Evolutionary conservation across 2,113 vertebrate genomes (phyloP), one percentile per base, ranked within the genome.

Genomic region (Nothocercus nigrocapillus): DNA sequence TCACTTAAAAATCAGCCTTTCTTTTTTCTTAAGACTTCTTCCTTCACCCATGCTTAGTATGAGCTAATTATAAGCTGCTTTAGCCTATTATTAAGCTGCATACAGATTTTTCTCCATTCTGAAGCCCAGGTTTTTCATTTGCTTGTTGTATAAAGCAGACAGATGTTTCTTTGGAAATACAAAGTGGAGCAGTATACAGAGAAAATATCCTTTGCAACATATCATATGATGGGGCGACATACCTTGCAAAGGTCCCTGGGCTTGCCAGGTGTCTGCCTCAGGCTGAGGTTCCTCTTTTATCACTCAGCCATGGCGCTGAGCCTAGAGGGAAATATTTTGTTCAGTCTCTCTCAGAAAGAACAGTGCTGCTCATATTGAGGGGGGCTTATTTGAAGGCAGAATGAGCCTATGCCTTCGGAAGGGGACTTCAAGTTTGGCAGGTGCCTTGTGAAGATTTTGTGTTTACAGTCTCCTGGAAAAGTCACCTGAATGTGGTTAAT

Each of bases 1-100:
- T 88, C 1, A 0, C 74, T 92, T 87, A 84, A 82, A 88, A 94
- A 82, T 85, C 69, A 56, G 11, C 40, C 75, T 44, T 81, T 20
- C 47, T 58, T 72, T 53, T 68, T 38, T 45, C 70, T 72, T 54
- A n/a, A 67, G 38, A 22, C 59, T 76, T 85, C 34, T 87, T 63
- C 30, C 44, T 82, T 76, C 58, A 69, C 47, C 59, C n/a, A 38
- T 77, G 63, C 64, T 67, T 63, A 47, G 42, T 1, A 19, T 17
- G 30, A 89, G 63, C 78, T 95, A 64, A 92, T 92, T 89, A 69
- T 47, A 56, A 75, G 47, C 32, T 14, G 7, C 70, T 75, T 87
- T 25, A 68, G 22, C 12, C 16, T 40, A n/a, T 44, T 64, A 7
- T 36, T 68, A 47, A 84, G 59, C 78, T 58, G 19, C 62, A 25